Percentiles rank a stretch among this genome's conserved stretches.
These are phyloP conservation scores for Epinephelus fuscoguttatus DNA, from an alignment of 2,113 vertebrate species.

Conservation along the genomic window DNA sequence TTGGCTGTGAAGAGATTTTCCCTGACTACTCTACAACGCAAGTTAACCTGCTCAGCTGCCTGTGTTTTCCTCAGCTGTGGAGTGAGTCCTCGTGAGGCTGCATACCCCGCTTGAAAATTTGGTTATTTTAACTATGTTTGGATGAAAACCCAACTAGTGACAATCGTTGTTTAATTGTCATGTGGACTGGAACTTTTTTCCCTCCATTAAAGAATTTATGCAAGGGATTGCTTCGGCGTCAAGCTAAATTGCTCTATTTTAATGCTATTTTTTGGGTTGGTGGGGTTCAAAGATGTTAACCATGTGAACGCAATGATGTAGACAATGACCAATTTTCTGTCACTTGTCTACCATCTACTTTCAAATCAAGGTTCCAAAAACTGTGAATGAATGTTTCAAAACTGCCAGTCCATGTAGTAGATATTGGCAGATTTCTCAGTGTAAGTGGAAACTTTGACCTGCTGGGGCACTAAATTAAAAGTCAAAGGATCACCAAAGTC, in stretches of 20 bases:
- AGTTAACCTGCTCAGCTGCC: too few species aligned
- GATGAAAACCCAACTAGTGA: neutral
- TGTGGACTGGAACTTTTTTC: neutral
- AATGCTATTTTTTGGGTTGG: neutral
- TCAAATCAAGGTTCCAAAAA: neutral
- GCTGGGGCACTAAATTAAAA: neutral
- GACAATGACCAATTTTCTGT: neutral
- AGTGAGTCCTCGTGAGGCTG: too few species aligned
- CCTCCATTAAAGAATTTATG: neutral
- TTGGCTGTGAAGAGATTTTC: neutral
- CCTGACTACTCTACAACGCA: too few species aligned
- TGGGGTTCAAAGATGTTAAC: neutral
- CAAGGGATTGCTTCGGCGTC: neutral
- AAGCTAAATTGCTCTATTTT: neutral
- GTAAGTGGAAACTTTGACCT: neutral
- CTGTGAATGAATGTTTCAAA: too few species aligned
- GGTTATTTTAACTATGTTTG: too few species aligned
- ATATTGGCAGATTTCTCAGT: too few species aligned
- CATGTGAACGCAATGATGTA: neutral
- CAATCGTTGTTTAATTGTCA: neutral
- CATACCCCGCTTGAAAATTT: too few species aligned
- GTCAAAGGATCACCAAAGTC: neutral
- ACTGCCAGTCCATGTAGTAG: too few species aligned
- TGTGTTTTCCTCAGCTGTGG: too few species aligned
- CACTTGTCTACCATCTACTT: neutral